These are phyloP conservation scores for Amphibalanus amphitrite DNA, from an alignment of 1,140 invertebrate species.

Conservation along the genomic window DNA sequence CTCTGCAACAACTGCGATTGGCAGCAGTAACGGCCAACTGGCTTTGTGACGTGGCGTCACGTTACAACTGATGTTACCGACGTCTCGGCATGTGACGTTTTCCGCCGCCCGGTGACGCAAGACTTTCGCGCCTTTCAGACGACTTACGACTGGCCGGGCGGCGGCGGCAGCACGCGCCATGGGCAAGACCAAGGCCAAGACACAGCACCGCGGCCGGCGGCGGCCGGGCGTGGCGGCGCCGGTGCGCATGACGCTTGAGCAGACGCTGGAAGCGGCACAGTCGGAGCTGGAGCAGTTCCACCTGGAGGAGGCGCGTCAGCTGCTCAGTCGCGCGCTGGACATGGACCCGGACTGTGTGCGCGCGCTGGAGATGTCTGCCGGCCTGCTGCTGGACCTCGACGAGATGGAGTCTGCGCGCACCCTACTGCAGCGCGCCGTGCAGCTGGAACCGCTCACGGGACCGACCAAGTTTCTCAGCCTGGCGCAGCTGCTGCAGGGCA, in stretches of 20 bases:
- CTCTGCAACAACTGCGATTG: too few relatives aligned
- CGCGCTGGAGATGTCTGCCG: conserved; percentile 25
- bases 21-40: too few relatives aligned
- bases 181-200: background rate
- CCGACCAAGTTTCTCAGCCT: conserved; percentile 29
- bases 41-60: too few relatives aligned
- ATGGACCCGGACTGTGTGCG: conserved; percentile 24
- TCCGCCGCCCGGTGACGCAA: background rate
- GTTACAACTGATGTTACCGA: too few relatives aligned
- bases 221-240: background rate
- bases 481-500: conserved; percentile 26
- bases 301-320: background rate
- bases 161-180: background rate
- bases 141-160: background rate
- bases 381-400: conserved; percentile 25
- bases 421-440: conserved; percentile 26
- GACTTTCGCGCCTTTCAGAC: background rate
- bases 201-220: background rate
- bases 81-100: too few relatives aligned
- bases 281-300: background rate
- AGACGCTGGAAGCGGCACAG: background rate
- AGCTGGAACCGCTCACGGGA: conserved; percentile 26
- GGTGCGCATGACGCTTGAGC: background rate
- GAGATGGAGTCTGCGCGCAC: conserved; percentile 26
- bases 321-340: conserved; percentile 20